phyloP scores from a whole-genome alignment of 2,797 vertebrate genomes.

The Mormyrops attenuatus region DNA sequence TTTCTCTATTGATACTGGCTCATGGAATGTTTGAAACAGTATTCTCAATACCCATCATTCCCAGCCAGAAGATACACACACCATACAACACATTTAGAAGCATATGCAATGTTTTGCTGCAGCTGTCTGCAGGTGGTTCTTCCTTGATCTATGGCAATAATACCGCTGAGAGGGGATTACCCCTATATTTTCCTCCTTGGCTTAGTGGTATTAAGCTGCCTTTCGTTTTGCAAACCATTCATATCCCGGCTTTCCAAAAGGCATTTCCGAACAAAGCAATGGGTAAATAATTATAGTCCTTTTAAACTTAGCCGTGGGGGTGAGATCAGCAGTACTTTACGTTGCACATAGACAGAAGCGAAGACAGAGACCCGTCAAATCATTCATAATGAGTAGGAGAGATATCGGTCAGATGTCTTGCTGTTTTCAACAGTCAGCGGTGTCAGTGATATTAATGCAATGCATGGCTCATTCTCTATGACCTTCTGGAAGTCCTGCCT shows the following conservation, averaged over 20 bases:
- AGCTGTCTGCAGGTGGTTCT: neutral
- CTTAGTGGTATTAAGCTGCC: neutral
- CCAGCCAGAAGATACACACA: neutral
- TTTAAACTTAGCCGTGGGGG: neutral
- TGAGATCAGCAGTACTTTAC: neutral
- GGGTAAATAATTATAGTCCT: constrained; percentile 20
- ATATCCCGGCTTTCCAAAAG: neutral
- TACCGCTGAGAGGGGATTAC: neutral
- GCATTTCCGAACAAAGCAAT: constrained; percentile 12
- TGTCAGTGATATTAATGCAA: constrained; percentile 4
- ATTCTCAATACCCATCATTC: neutral
- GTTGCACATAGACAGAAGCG: neutral
- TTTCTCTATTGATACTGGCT: neutral
- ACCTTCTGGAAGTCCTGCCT: neutral
- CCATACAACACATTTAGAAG: neutral
- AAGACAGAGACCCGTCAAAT: neutral
- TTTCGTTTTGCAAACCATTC: neutral
- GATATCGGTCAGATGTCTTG: neutral
- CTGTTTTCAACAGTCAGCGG: neutral
- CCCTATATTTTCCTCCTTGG: neutral
- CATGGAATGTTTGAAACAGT: neutral
- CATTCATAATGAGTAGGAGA: neutral
- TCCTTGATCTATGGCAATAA: neutral
- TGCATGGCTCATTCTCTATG: neutral
- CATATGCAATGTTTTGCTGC: neutral